These are phyloP conservation scores for Asarcornis scutulata DNA, from an alignment of 2,113 vertebrate species.

Conservation along the genomic window DNA sequence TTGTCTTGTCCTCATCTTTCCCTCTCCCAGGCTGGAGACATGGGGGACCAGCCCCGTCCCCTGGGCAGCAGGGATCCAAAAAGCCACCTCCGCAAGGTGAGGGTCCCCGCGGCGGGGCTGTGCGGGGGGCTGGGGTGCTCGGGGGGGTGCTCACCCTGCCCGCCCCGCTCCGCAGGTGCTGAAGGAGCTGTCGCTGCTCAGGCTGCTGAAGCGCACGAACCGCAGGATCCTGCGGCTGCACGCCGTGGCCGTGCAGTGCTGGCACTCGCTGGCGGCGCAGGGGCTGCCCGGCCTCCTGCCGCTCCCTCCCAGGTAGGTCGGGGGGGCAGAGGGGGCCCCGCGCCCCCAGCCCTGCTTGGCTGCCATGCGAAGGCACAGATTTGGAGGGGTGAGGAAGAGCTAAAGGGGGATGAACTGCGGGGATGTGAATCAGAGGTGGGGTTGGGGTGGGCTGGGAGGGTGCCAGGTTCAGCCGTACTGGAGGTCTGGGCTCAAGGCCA, in stretches of 20 bases:
- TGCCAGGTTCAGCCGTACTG: no score
- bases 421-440: neutral
- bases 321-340: neutral
- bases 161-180: neutral
- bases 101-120: neutral
- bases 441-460: neutral
- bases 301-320: neutral
- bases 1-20: neutral
- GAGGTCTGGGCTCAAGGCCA: neutral
- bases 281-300: neutral
- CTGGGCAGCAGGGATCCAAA: neutral
- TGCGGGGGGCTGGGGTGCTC: neutral
- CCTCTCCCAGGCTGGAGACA: neutral
- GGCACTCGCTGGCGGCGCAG: neutral
- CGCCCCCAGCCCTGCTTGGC: neutral
- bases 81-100: neutral
- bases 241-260: neutral
- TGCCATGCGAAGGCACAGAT: neutral
- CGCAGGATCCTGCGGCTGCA: neutral
- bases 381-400: neutral
- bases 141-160: neutral
- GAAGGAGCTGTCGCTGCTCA: neutral
- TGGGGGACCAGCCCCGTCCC: no score
- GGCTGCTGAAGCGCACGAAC: neutral
- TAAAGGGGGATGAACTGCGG: neutral